phyloP scores from a whole-genome alignment of 1,140 invertebrate genomes.

The Bombus terrestris region DNA sequence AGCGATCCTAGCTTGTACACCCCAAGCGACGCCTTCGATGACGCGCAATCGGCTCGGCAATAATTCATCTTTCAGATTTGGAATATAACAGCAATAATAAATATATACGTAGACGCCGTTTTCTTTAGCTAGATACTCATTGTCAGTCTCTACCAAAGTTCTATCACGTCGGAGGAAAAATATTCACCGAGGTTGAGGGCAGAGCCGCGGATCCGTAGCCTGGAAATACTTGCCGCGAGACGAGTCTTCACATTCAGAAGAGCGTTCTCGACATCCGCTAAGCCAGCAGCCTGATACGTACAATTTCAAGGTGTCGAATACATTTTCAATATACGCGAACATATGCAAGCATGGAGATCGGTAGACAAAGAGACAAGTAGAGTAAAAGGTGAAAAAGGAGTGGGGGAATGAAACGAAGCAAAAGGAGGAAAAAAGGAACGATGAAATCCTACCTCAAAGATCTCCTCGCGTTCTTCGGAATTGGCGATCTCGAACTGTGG shows the following conservation, averaged over 20 bases:
- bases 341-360: not conserved
- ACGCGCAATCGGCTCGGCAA: constrained; percentile 86
- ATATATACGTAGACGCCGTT: not conserved
- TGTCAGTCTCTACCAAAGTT: not conserved
- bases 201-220: constrained; percentile 87
- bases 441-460: constrained; percentile 66
- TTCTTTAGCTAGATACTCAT: not conserved
- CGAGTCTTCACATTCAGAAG: constrained; percentile 86
- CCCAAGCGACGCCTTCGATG: constrained; percentile 85
- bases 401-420: not conserved
- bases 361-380: not conserved
- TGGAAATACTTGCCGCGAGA: constrained; percentile 87
- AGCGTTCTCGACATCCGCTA: constrained; percentile 84
- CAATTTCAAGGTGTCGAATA: too few relatives aligned
- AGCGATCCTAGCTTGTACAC: constrained; percentile 84
- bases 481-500: constrained; percentile 74
- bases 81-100: constrained; percentile 58
- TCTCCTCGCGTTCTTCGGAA: constrained; percentile 70
- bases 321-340: too few relatives aligned
- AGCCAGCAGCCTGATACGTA: constrained; percentile 75
- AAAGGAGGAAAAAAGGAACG: not conserved
- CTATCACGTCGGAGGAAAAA: not conserved
- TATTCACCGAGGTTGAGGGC: constrained; percentile 81
- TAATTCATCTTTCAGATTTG: constrained; percentile 82
- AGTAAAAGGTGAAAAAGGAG: not conserved